phyloP scores from a whole-genome alignment of 2,113 vertebrate species.

The Cyanoramphus novaezelandiae region DNA sequence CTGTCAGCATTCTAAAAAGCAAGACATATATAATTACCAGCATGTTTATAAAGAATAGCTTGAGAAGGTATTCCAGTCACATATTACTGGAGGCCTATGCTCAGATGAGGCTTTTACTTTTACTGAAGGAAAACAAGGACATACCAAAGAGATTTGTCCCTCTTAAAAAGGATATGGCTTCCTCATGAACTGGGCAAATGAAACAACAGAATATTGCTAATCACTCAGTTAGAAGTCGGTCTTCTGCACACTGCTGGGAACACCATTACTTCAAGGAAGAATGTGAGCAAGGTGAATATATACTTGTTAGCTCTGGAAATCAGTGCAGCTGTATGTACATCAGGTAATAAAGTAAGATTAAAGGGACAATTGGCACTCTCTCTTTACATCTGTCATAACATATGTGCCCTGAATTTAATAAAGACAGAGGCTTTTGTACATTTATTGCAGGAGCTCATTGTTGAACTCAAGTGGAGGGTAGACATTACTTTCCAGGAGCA shows the following conservation, averaged over 20 bases:
- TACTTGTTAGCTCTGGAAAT: background rate
- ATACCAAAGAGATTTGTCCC: background rate
- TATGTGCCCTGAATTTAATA: background rate
- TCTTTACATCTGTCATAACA: background rate
- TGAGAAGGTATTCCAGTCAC: background rate
- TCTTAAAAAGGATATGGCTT: background rate
- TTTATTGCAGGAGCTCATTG: background rate
- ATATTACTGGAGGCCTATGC: background rate
- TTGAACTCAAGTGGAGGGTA: background rate
- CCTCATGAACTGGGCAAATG: background rate
- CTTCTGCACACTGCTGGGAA: background rate
- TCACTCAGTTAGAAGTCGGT: background rate
- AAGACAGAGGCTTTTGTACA: rapidly evolving
- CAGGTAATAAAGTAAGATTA: background rate
- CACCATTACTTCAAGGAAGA: background rate
- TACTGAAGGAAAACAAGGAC: background rate
- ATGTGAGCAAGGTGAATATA: background rate
- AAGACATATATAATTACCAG: background rate
- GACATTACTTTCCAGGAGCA: background rate
- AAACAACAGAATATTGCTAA: background rate
- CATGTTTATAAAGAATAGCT: background rate
- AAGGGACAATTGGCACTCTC: background rate
- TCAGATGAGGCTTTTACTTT: background rate
- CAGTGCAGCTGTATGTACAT: background rate
- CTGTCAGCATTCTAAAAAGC: background rate